Percentiles rank a stretch among this genome's conserved stretches.
Evolutionary conservation across 2,113 vertebrate species (phyloP).

Genomic region (Tylochromis polylepis): DNA sequence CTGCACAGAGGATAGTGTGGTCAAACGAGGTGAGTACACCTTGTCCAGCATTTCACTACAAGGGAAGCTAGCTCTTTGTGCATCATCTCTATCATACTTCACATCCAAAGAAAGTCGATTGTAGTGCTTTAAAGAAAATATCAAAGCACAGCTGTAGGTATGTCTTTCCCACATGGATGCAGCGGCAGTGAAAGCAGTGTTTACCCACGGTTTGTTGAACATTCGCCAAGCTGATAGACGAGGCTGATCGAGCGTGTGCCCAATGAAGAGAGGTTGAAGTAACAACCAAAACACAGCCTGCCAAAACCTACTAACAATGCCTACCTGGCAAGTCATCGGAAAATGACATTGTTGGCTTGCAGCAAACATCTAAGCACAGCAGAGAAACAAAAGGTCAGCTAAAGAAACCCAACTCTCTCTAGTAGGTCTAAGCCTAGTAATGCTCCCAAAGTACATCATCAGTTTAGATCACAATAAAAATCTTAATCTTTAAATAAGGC

Average conservation of each 20-base stretch:
- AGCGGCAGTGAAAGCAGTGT: slow-evolving; percentile 10
- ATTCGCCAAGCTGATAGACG: slow-evolving; percentile 38
- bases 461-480: not conserved
- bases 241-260: slow-evolving; percentile 22
- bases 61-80: slow-evolving; percentile 24
- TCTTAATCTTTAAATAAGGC: not conserved
- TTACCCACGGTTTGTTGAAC: slow-evolving; percentile 37
- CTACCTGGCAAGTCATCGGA: slow-evolving; percentile 14
- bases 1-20: slow-evolving; percentile 26
- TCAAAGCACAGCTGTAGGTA: slow-evolving; percentile 44
- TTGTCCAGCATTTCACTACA: slow-evolving; percentile 47
- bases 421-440: not conserved
- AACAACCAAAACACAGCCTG: slow-evolving; percentile 48
- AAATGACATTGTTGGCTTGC: slow-evolving; percentile 29
- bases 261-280: slow-evolving; percentile 28
- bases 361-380: slow-evolving; percentile 18
- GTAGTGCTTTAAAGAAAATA: slow-evolving; percentile 19
- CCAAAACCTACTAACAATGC: slow-evolving; percentile 25
- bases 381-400: slow-evolving; percentile 23
- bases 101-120: slow-evolving; percentile 14
- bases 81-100: not conserved
- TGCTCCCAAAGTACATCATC: not conserved
- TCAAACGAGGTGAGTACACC: slow-evolving; percentile 43
- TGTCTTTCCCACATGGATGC: slow-evolving; percentile 28
- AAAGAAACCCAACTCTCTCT: not conserved